A percentile compares a stretch with the other conserved stretches of the same genome.
These are phyloP conservation scores for Conger conger DNA, from an alignment of 2,113 vertebrate species.

Conservation along the genomic window DNA sequence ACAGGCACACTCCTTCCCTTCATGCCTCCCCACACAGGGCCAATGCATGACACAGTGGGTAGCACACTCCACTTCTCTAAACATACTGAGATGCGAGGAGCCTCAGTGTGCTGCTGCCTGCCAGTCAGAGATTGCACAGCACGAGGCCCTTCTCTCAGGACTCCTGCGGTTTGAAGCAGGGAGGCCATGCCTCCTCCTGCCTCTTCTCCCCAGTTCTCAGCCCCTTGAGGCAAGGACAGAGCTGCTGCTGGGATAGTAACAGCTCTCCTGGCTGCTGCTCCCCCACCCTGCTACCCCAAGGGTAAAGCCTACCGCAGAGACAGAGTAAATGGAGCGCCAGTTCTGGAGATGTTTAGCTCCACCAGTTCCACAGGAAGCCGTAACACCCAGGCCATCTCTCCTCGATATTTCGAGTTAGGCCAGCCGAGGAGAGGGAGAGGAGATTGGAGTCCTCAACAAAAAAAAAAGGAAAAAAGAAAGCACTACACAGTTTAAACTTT, in stretches of 20 bases:
- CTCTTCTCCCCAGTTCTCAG: constrained; percentile 23
- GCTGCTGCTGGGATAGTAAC: constrained; percentile 15
- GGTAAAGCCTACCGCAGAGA: constrained; percentile 22
- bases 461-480: too few species aligned
- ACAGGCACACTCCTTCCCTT: too few species aligned
- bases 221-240: not conserved
- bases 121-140: not conserved
- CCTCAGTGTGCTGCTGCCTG: not conserved
- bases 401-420: not conserved
- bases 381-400: not conserved
- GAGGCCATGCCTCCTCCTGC: not conserved
- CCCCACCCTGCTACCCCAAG: constrained; percentile 14
- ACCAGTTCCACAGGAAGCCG: not conserved
- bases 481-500: not conserved
- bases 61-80: constrained; percentile 24
- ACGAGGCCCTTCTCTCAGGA: not conserved
- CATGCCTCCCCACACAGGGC: too few species aligned
- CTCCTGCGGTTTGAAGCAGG: not conserved
- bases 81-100: constrained; percentile 6
- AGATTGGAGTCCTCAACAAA: not conserved
- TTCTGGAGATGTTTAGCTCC: too few species aligned
- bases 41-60: constrained; percentile 19
- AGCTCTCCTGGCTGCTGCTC: constrained; percentile 23
- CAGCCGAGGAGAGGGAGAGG: not conserved
- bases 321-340: too few species aligned